Evolutionary conservation across 2,113 vertebrate species (phyloP).

Genomic region (Passer domesticus): DNA sequence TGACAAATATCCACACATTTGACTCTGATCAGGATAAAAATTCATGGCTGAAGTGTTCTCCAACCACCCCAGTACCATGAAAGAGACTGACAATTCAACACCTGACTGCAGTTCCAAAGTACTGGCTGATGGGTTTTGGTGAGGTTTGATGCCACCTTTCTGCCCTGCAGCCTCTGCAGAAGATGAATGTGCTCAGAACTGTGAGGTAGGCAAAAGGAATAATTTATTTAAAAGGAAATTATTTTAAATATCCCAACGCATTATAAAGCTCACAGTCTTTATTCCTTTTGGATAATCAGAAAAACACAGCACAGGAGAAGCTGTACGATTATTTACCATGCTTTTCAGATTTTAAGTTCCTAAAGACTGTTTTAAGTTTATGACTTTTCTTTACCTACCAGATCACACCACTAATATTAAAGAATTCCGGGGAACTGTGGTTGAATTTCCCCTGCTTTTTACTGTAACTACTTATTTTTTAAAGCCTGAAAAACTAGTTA

Average conservation of each 20-base stretch:
- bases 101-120: background rate
- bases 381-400: background rate
- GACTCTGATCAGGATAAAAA: background rate
- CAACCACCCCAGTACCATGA: background rate
- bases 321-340: fast-evolving
- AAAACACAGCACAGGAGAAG: background rate
- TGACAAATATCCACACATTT: background rate
- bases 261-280: background rate
- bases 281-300: background rate
- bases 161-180: background rate
- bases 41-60: background rate
- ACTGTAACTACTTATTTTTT: background rate
- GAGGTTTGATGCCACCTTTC: background rate
- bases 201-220: background rate
- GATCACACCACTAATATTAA: background rate
- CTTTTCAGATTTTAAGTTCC: background rate
- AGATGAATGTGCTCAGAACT: background rate
- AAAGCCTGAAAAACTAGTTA: slow-evolving; percentile 46
- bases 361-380: background rate
- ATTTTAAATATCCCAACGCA: background rate
- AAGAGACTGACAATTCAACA: background rate
- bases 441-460: slow-evolving; percentile 15
- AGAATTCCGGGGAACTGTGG: background rate
- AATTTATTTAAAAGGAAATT: background rate
- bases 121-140: background rate